phyloP scores from a whole-genome alignment of 53 echinoderm and acorn worm genomes.

The Holothuria scabra region DNA sequence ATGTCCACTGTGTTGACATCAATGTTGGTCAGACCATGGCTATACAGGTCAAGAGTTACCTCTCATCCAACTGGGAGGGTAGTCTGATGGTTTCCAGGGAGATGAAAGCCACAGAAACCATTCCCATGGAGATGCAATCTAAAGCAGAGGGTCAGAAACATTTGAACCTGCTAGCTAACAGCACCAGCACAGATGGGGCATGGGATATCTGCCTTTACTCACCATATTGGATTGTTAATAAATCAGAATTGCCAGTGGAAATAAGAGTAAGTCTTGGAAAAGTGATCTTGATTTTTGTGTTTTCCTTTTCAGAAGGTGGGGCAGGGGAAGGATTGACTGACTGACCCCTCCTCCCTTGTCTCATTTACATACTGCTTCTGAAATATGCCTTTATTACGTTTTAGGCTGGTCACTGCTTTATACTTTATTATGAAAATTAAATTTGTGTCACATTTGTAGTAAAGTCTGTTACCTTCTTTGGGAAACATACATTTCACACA shows the following conservation, averaged over 20 bases:
- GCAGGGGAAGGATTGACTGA: too few species aligned
- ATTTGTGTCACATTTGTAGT: too few species aligned
- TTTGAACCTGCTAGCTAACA: conserved; percentile 88
- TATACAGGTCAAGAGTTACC: conserved; percentile 89
- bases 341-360: neutral
- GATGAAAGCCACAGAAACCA: conserved; percentile 90
- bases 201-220: conserved; percentile 97
- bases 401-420: too few species aligned
- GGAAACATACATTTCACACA: too few species aligned
- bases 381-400: too few species aligned
- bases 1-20: conserved; percentile 85
- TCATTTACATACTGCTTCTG: neutral
- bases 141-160: conserved; percentile 83
- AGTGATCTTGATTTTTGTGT: too few species aligned
- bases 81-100: conserved; percentile 87
- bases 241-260: conserved; percentile 93
- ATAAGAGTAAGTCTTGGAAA: conserved; percentile 72
- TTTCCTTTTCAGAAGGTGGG: too few species aligned
- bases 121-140: conserved; percentile 91
- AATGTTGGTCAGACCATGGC: conserved; percentile 85
- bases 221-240: conserved; percentile 98
- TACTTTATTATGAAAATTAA: too few species aligned
- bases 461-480: too few species aligned
- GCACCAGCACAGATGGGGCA: conserved; percentile 76
- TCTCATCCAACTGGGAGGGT: conserved; percentile 96